phyloP scores from a whole-genome alignment of 2,113 vertebrate genomes.

The Chroicocephalus ridibundus region DNA sequence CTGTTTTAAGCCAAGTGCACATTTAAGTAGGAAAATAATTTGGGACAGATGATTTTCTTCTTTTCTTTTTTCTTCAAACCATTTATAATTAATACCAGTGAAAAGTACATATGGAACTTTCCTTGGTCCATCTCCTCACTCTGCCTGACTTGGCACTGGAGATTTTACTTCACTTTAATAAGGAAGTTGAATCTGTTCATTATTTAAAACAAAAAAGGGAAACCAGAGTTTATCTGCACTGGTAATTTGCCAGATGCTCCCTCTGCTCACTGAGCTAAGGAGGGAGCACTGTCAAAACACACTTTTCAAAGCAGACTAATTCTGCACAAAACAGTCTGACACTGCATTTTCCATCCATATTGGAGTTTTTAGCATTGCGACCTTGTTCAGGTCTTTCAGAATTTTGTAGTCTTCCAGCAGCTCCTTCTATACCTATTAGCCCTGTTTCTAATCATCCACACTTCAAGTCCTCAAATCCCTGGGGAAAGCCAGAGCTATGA shows the following conservation, averaged over 20 bases:
- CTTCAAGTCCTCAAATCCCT: not conserved
- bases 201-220: not conserved
- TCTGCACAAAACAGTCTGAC: not conserved
- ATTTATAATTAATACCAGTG: not conserved
- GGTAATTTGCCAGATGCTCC: slow-evolving; percentile 9
- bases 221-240: not conserved
- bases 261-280: not conserved
- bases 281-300: slow-evolving; percentile 14
- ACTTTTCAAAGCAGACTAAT: slow-evolving; percentile 1
- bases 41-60: not conserved
- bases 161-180: not conserved
- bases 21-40: not conserved
- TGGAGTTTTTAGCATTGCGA: not conserved
- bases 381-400: not conserved
- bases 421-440: not conserved
- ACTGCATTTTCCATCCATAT: not conserved
- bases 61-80: not conserved
- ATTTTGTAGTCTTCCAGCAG: not conserved
- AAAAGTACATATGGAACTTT: not conserved
- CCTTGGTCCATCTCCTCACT: not conserved
- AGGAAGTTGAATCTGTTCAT: not conserved
- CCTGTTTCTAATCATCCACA: not conserved
- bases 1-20: not conserved
- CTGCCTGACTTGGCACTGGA: not conserved
- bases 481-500: not conserved